Evolutionary conservation across 2,888 invertebrate species (phyloP).

Genomic region (Luperina testacea): DNA sequence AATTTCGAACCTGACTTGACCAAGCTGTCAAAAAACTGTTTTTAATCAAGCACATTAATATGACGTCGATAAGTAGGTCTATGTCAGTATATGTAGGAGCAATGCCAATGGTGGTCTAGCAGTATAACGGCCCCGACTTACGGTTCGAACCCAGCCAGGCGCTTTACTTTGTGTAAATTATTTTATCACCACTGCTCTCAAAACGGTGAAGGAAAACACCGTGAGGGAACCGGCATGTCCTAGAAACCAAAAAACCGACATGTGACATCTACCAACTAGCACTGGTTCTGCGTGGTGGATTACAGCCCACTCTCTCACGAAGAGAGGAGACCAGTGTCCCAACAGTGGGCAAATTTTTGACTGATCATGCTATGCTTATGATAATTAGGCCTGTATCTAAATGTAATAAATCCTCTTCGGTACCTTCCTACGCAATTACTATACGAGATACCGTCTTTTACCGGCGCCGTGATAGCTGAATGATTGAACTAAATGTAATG

Average conservation of each 20-base stretch:
- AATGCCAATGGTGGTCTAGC: too few species aligned
- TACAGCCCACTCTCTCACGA: too few species aligned
- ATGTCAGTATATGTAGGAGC: background rate
- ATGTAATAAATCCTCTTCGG: background rate
- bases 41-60: background rate
- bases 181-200: too few species aligned
- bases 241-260: too few species aligned
- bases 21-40: background rate
- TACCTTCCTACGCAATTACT: constrained; percentile 27
- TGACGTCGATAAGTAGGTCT: background rate
- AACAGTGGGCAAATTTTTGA: background rate
- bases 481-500: constrained; percentile 56
- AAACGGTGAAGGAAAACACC: too few species aligned
- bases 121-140: background rate
- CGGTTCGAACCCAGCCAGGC: too few species aligned
- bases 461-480: constrained; percentile 28
- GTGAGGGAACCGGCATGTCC: too few species aligned
- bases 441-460: constrained; percentile 6
- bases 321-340: background rate
- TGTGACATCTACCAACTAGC: too few species aligned
- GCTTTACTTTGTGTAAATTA: too few species aligned
- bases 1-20: constrained; percentile 6
- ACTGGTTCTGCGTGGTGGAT: too few species aligned
- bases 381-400: background rate
- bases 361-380: background rate